Percentiles rank a stretch among this genome's conserved stretches.
These are phyloP conservation scores for Nansenia antarctica DNA, from an alignment of 2,113 vertebrate genomes.

Conservation along the genomic window DNA sequence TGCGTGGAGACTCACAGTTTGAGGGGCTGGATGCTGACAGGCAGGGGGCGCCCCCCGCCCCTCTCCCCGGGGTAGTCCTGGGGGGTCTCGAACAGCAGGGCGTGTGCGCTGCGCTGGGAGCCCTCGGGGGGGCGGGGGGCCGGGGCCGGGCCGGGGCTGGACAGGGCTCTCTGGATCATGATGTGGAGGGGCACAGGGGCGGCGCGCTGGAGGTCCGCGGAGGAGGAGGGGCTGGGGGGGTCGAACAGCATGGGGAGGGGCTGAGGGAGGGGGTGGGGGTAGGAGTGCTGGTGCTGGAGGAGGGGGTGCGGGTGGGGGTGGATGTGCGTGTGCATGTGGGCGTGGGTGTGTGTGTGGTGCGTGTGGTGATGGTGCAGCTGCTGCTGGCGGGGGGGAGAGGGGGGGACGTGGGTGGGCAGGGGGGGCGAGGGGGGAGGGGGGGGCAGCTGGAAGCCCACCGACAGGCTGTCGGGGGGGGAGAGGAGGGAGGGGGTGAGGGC, in stretches of 20 bases:
- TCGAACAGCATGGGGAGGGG: constrained; percentile 75
- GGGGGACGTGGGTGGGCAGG: constrained; percentile 79
- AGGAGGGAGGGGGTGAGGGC: constrained; percentile 66
- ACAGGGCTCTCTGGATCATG: constrained; percentile 94
- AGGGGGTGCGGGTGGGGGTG: constrained; percentile 85
- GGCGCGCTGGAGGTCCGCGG: constrained; percentile 70
- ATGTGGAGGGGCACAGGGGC: constrained; percentile 88
- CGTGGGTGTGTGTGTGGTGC: too few species aligned
- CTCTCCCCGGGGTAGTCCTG: constrained; percentile 81
- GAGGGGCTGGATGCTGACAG: constrained; percentile 93
- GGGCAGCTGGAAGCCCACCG: constrained; percentile 76
- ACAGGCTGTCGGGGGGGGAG: constrained; percentile 59
- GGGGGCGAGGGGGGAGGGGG: constrained; percentile 71
- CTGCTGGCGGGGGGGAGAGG: constrained; percentile 70
- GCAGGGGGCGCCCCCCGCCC: constrained; percentile 83
- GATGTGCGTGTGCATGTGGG: too few species aligned
- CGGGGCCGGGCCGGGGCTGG: constrained; percentile 84
- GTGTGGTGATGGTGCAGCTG: too few species aligned
- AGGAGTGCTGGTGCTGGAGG: constrained; percentile 55
- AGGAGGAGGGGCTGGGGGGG: constrained; percentile 60
- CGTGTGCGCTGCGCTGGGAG: constrained; percentile 84
- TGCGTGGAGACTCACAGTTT: constrained; percentile 97
- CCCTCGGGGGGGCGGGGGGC: constrained; percentile 84
- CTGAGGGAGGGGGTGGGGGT: constrained; percentile 69
- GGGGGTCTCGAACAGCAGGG: constrained; percentile 86